phyloP scores from a whole-genome alignment of 1,140 invertebrate genomes.

The Brachionus sp. region DNA sequence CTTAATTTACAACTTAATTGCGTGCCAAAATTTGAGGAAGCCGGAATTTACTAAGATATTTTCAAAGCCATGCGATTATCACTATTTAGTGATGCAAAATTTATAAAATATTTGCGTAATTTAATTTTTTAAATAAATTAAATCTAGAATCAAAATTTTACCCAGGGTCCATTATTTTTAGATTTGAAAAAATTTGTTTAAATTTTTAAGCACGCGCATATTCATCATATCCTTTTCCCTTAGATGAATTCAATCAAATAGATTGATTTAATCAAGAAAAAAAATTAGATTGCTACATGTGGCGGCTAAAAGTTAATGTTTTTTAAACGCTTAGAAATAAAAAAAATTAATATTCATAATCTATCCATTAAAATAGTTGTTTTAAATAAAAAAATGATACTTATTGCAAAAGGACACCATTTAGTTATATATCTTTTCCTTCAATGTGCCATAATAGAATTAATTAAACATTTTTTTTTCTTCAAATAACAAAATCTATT shows the following conservation, averaged over 20 bases:
- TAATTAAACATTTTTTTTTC: too few species aligned
- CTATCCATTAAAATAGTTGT: too few species aligned
- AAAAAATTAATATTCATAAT: too few species aligned
- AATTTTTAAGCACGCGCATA: not conserved
- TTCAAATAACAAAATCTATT: too few species aligned
- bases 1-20: not conserved
- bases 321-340: too few species aligned
- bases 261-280: not conserved
- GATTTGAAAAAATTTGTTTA: not conserved
- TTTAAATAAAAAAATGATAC: too few species aligned
- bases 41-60: not conserved
- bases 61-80: not conserved
- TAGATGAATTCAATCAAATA: not conserved
- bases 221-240: not conserved
- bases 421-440: too few species aligned
- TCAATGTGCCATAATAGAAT: too few species aligned
- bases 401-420: too few species aligned
- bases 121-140: not conserved
- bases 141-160: not conserved
- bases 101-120: not conserved
- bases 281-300: not conserved
- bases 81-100: not conserved
- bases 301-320: not conserved
- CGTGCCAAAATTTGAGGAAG: not conserved
- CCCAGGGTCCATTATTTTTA: not conserved